These are phyloP conservation scores for Drosophila pruinosa DNA, from an alignment of 1,140 invertebrate genomes.

Conservation along the genomic window DNA sequence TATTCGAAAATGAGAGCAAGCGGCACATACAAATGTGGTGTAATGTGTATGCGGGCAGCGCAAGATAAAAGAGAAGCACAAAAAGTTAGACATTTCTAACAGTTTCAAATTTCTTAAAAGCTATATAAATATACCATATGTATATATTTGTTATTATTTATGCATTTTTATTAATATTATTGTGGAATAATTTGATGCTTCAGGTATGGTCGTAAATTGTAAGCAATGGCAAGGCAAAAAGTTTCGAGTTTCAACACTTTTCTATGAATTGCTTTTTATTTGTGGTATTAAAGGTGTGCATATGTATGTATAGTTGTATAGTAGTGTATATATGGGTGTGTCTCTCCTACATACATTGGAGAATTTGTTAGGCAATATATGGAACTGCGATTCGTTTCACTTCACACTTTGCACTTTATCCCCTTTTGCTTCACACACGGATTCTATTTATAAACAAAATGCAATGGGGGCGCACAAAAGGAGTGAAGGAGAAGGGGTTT, in stretches of 20 bases:
- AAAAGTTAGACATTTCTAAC: slow-evolving; percentile 65
- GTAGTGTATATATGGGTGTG: slow-evolving; percentile 18
- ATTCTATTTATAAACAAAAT: slow-evolving; percentile 32
- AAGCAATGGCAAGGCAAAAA: slow-evolving; percentile 6
- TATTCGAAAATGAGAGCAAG: slow-evolving; percentile 57
- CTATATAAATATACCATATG: slow-evolving; percentile 17
- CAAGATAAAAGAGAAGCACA: slow-evolving; percentile 65
- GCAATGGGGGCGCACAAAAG: background rate
- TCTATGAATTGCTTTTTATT: slow-evolving; percentile 34
- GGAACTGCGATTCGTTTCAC: slow-evolving; percentile 23
- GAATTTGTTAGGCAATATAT: slow-evolving; percentile 33
- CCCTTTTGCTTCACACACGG: slow-evolving; percentile 3
- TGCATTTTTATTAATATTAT: slow-evolving; percentile 33
- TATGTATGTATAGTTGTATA: slow-evolving; percentile 2
- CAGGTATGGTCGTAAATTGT: slow-evolving; percentile 23
- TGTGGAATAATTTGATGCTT: background rate
- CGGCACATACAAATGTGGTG: slow-evolving; percentile 56
- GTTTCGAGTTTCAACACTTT: slow-evolving; percentile 69
- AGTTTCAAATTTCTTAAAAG: slow-evolving; percentile 18
- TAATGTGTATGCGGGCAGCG: slow-evolving; percentile 28
- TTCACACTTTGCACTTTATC: slow-evolving; percentile 41
- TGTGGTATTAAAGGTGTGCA: slow-evolving; percentile 12
- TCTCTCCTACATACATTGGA: slow-evolving; percentile 1
- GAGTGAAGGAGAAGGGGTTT: background rate
- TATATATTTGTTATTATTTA: slow-evolving; percentile 16